Evolutionary conservation across 2,113 vertebrate species (phyloP).

Genomic region (Nothocercus julius): DNA sequence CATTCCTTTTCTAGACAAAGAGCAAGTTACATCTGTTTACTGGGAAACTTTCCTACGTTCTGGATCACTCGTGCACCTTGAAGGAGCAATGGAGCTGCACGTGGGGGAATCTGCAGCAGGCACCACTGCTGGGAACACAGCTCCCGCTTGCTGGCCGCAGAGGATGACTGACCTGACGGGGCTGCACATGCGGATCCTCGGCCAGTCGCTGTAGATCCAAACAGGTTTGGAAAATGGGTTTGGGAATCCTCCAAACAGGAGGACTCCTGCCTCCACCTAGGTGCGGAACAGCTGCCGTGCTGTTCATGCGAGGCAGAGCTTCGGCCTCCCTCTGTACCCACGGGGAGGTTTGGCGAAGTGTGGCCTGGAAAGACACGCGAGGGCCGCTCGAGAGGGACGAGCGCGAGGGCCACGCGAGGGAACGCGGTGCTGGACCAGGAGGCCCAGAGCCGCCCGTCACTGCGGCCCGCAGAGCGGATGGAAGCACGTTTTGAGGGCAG

Average conservation of each 20-base stretch:
- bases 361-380: not conserved
- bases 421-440: rapidly evolving
- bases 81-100: not conserved
- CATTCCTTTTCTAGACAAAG: slow-evolving; percentile 7
- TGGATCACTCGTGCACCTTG: not conserved
- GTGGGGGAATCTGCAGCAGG: slow-evolving; percentile 1
- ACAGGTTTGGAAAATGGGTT: not conserved
- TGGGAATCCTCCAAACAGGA: too few relatives aligned
- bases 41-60: not conserved
- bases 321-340: not conserved
- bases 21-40: slow-evolving; percentile 16
- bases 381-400: not conserved
- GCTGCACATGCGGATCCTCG: not conserved
- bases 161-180: not conserved
- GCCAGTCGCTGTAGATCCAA: not conserved
- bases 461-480: rapidly evolving
- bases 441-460: not conserved
- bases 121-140: not conserved
- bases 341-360: rapidly evolving
- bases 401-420: not conserved
- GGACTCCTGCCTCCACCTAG: not conserved
- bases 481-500: not conserved
- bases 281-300: not conserved
- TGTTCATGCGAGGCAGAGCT: too few relatives aligned
- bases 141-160: not conserved